These are phyloP conservation scores for Cirrhinus mrigala DNA, from an alignment of 2,797 vertebrate genomes.

Conservation along the genomic window DNA sequence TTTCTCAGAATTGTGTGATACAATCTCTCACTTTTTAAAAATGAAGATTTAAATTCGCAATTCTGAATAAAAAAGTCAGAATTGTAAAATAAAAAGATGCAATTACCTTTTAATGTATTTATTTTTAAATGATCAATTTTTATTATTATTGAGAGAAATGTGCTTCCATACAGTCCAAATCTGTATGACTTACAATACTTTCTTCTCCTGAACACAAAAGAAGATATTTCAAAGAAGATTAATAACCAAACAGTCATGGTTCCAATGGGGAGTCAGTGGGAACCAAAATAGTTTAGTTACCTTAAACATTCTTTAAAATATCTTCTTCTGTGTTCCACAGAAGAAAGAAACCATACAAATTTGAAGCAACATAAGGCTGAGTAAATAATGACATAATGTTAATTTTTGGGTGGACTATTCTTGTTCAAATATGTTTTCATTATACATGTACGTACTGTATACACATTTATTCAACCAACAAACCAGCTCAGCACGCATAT, in stretches of 20 bases:
- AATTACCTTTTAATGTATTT: no score
- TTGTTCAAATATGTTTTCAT: slow-evolving; percentile 5
- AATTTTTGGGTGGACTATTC: background rate
- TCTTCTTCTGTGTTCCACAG: background rate
- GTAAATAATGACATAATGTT: background rate
- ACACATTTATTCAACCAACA: background rate
- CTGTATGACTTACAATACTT: background rate
- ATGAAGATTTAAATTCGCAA: no score
- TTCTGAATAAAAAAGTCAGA: no score
- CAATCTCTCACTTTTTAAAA: no score
- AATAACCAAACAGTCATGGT: background rate
- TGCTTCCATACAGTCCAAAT: background rate
- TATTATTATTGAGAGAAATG: no score
- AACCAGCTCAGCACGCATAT: background rate
- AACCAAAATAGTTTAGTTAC: background rate
- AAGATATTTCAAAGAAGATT: background rate
- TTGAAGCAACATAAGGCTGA: background rate
- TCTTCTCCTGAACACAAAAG: background rate
- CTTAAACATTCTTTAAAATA: slow-evolving; percentile 5
- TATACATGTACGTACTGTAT: background rate
- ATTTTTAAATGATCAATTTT: no score
- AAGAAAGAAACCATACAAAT: no score
- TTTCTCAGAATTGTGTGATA: no score
- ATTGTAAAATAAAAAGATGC: no score
- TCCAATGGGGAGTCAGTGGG: background rate